phyloP scores from a whole-genome alignment of 2,888 invertebrate genomes.

The Geophilus truncorum region DNA sequence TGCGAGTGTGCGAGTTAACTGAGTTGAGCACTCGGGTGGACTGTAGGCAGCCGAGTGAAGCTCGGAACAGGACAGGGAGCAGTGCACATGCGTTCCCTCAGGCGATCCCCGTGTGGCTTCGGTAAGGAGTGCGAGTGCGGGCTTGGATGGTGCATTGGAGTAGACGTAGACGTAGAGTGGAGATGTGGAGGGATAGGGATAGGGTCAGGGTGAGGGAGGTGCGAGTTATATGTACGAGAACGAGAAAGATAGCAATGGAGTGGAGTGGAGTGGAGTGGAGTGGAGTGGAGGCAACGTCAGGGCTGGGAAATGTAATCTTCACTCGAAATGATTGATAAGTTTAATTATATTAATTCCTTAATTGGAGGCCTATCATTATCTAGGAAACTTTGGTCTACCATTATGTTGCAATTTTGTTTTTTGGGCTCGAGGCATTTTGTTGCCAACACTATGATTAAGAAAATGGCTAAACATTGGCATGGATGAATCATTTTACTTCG shows the following conservation, averaged over 20 bases:
- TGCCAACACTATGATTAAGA: conserved; percentile 20
- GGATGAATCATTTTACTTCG: background rate
- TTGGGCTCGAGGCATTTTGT: background rate
- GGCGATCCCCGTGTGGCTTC: background rate
- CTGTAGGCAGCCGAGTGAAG: background rate
- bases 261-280: background rate
- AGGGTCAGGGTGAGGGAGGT: background rate
- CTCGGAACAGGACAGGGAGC: background rate
- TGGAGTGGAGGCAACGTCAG: background rate
- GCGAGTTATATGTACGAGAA: too few relatives aligned
- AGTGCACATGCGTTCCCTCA: background rate
- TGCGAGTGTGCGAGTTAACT: background rate
- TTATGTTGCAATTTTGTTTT: conserved; percentile 20
- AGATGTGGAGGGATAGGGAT: background rate
- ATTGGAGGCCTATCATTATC: conserved; percentile 29
- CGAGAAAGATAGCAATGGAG: background rate
- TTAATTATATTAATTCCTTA: conserved; percentile 29
- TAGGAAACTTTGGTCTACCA: conserved; percentile 15
- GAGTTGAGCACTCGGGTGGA: background rate
- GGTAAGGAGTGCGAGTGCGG: background rate
- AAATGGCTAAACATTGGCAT: conserved; percentile 20
- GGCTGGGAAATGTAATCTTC: conserved; percentile 20
- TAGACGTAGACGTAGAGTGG: background rate
- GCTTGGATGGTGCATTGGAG: too few relatives aligned
- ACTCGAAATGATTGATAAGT: conserved; percentile 29